These are phyloP conservation scores for Xiphias gladius DNA, from an alignment of 2,113 vertebrate genomes.

Conservation along the genomic window DNA sequence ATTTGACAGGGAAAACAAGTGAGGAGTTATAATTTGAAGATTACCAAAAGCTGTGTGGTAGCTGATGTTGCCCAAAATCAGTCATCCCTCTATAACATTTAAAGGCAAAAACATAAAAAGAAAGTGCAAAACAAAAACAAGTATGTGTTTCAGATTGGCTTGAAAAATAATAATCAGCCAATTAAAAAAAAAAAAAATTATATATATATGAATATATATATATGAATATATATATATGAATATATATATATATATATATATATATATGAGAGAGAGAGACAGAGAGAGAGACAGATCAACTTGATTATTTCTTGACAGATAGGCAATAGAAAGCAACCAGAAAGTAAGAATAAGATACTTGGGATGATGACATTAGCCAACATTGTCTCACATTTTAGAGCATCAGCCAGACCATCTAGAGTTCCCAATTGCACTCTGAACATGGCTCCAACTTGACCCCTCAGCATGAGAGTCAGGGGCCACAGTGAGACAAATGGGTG, in stretches of 20 bases:
- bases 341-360: slow-evolving; percentile 50
- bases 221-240: slow-evolving; percentile 13
- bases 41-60: slow-evolving; percentile 52
- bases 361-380: slow-evolving; percentile 72
- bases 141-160: slow-evolving; percentile 66
- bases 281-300: slow-evolving; percentile 49
- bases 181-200: too few species aligned
- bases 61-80: slow-evolving; percentile 75
- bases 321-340: slow-evolving; percentile 63
- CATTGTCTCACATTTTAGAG: slow-evolving; percentile 70
- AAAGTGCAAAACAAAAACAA: slow-evolving; percentile 76
- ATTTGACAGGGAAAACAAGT: slow-evolving; percentile 21
- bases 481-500: slow-evolving; percentile 41
- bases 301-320: slow-evolving; percentile 56
- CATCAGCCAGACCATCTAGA: slow-evolving; percentile 57
- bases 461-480: slow-evolving; percentile 47
- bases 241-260: slow-evolving; percentile 20
- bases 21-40: slow-evolving; percentile 40
- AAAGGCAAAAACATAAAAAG: slow-evolving; percentile 68
- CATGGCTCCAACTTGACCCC: slow-evolving; percentile 55
- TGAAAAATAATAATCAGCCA: slow-evolving; percentile 65
- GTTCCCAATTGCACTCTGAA: slow-evolving; percentile 58
- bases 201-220: slow-evolving; percentile 5
- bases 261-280: too few species aligned
- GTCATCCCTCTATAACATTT: slow-evolving; percentile 61